These are phyloP conservation scores for Acleris emargana DNA, from an alignment of 2,888 invertebrate species.

Conservation along the genomic window DNA sequence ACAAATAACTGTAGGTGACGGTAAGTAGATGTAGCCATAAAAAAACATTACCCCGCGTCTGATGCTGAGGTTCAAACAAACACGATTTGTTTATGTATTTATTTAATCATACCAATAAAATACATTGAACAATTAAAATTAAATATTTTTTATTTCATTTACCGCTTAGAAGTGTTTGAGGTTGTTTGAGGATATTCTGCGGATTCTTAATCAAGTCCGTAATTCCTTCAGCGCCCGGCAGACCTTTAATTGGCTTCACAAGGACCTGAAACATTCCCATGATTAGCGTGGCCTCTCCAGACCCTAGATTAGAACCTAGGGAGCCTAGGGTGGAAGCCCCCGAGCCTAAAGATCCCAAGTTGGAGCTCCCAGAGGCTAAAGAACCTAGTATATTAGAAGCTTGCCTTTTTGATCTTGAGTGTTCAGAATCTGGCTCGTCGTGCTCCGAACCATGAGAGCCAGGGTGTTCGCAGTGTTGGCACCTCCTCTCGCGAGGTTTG, in stretches of 20 bases:
- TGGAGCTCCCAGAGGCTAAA: slow-evolving; percentile 10
- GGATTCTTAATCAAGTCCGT: slow-evolving; percentile 26
- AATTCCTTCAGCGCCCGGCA: slow-evolving; percentile 28
- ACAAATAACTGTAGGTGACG: too few species aligned
- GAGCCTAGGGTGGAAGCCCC: slow-evolving; percentile 20
- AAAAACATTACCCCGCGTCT: background rate
- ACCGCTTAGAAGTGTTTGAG: slow-evolving; percentile 18
- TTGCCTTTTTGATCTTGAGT: slow-evolving; percentile 22
- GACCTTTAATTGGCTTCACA: slow-evolving; percentile 49
- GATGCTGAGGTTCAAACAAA: too few species aligned
- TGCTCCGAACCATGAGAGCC: background rate
- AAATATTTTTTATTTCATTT: background rate
- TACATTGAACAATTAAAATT: background rate
- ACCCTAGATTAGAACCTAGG: slow-evolving; percentile 34
- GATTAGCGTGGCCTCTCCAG: slow-evolving; percentile 46
- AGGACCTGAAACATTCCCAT: slow-evolving; percentile 59
- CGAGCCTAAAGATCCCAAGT: slow-evolving; percentile 18
- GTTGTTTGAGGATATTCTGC: slow-evolving; percentile 23
- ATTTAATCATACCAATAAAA: background rate
- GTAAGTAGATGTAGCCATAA: background rate
- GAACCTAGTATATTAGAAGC: slow-evolving; percentile 1
- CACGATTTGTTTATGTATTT: background rate
- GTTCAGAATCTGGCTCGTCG: too few species aligned
- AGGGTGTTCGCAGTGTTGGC: background rate
- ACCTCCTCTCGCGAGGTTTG: slow-evolving; percentile 11